These are phyloP conservation scores for Anguilla anguilla DNA, from an alignment of 2,797 vertebrate genomes.

Conservation along the genomic window DNA sequence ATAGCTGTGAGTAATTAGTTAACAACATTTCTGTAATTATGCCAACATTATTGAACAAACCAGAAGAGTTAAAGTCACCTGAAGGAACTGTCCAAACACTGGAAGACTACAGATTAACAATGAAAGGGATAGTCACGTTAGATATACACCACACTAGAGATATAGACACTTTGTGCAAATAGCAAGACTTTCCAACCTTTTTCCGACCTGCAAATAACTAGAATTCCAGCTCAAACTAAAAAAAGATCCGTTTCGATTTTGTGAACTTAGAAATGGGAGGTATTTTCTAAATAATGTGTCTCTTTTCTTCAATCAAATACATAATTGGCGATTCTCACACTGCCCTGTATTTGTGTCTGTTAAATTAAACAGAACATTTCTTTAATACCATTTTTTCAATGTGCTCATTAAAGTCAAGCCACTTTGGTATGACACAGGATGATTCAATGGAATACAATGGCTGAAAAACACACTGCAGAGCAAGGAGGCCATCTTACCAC, in stretches of 20 bases:
- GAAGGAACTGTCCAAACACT: not conserved
- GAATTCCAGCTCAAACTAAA: no score
- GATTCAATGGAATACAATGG: not conserved
- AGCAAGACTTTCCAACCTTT: no score
- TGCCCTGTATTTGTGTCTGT: no score
- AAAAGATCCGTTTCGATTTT: no score
- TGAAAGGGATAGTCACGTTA: not conserved
- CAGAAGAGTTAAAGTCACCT: not conserved
- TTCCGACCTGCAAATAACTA: no score
- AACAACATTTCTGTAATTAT: not conserved
- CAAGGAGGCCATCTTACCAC: constrained; percentile 76
- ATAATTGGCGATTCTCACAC: no score
- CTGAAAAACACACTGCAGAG: not conserved
- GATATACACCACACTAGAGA: not conserved
- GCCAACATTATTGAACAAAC: not conserved
- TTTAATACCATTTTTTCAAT: not conserved
- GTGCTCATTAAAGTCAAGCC: not conserved
- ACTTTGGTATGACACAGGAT: not conserved
- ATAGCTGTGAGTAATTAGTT: not conserved
- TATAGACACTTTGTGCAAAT: no score
- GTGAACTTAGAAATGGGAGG: no score
- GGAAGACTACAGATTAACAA: not conserved
- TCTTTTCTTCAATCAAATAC: no score
- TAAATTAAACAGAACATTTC: not conserved
- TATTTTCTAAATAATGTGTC: no score